Percentiles rank a stretch among this genome's conserved stretches.
Conservation (phyloP, 2,888 invertebrate species). For the Ormyrus rosae region DNA sequence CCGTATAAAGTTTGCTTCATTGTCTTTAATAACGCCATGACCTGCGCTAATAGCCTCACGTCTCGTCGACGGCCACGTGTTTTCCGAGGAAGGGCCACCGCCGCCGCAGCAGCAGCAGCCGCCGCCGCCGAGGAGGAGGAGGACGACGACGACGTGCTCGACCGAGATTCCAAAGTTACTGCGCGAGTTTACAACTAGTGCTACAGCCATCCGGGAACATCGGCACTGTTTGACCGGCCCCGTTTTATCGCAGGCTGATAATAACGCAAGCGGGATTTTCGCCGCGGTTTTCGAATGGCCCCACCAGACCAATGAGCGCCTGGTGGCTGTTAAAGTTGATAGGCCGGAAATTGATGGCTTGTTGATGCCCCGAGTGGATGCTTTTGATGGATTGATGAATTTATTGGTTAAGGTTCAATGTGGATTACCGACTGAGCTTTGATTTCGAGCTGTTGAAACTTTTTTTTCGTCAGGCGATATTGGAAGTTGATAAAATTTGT, state of each 20-base stretch:
- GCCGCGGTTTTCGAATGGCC: not conserved
- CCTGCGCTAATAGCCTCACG: conserved; percentile 72
- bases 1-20: conserved; percentile 75
- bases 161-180: conserved; percentile 46
- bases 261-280: conserved; percentile 16
- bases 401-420: not conserved
- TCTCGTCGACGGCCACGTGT: conserved; percentile 61
- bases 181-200: conserved; percentile 40
- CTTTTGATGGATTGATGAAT: not conserved
- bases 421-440: not conserved
- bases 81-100: conserved; percentile 5
- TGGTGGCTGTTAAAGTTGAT: not conserved
- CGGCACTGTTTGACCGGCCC: conserved; percentile 27
- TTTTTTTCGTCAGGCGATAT: too few species aligned
- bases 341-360: not conserved
- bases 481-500: too few species aligned
- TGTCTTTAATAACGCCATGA: conserved; percentile 75
- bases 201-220: not conserved
- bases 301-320: not conserved
- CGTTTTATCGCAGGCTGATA: conserved; percentile 42
- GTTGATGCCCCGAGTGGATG: too few species aligned
- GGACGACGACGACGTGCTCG: conserved; percentile 1
- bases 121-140: not conserved
- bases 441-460: not conserved
- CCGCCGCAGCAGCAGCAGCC: too few species aligned